phyloP scores from a whole-genome alignment of 2,113 vertebrate species.

The Junco hyemalis region DNA sequence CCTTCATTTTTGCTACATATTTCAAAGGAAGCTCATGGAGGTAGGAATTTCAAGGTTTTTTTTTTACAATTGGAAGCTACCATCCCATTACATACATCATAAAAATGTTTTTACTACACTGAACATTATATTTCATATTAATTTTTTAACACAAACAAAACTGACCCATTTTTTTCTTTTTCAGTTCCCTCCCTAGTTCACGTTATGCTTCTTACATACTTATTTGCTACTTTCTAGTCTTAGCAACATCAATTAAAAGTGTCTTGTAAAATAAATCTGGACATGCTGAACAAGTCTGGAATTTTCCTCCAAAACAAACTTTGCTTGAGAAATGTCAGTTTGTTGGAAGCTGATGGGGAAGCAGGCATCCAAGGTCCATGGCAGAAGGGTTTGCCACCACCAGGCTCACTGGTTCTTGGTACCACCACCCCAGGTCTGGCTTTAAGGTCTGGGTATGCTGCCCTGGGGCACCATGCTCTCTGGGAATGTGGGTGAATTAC shows the following conservation, averaged over 20 bases:
- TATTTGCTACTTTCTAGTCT: neutral
- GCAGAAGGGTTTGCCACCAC: neutral
- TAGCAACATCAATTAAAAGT: neutral
- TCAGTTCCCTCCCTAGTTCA: neutral
- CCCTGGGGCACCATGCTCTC: fast-evolving
- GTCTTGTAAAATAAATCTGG: neutral
- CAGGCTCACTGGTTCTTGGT: fast-evolving
- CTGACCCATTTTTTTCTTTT: neutral
- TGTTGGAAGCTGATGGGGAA: neutral
- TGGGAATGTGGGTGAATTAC: neutral
- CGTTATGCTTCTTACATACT: neutral
- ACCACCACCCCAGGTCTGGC: neutral
- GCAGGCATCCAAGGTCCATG: neutral
- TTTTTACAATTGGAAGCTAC: neutral
- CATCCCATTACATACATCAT: neutral
- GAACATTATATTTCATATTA: neutral
- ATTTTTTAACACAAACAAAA: neutral
- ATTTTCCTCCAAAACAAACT: neutral
- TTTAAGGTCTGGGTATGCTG: neutral
- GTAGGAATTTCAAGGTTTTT: neutral
- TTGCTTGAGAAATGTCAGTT: neutral
- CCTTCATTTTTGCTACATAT: neutral
- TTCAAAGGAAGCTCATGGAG: neutral
- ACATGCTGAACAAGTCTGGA: neutral
- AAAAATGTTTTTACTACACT: neutral